phyloP scores from a whole-genome alignment of 2,797 vertebrate species.

The Hafferia zeledoni region DNA sequence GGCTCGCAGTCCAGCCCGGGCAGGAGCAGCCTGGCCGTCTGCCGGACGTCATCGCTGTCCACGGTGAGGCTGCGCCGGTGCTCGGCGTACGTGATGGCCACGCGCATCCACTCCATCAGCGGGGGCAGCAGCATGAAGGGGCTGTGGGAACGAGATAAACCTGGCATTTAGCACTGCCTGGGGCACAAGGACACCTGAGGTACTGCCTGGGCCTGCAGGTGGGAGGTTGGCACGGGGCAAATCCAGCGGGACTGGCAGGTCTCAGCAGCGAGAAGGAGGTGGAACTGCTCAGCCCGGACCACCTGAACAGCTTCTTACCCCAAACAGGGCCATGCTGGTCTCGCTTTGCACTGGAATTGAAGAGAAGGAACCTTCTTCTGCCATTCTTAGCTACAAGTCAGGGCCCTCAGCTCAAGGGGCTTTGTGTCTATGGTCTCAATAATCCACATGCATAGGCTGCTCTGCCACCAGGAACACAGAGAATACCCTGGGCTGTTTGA shows the following conservation, averaged over 20 bases:
- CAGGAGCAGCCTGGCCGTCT: conserved; percentile 91
- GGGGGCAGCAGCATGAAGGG: conserved; percentile 95
- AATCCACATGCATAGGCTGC: not conserved
- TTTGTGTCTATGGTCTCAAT: not conserved
- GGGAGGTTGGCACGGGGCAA: not conserved
- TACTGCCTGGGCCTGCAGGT: not conserved
- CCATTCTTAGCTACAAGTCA: not conserved
- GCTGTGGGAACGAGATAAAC: conserved; percentile 63
- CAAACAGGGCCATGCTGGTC: rapidly evolving
- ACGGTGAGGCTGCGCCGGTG: conserved; percentile 93
- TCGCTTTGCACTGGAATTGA: not conserved
- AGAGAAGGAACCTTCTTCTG: not conserved
- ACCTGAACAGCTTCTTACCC: not conserved
- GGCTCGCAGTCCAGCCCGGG: conserved; percentile 97
- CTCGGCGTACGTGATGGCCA: conserved; percentile 94
- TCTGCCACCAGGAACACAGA: rapidly evolving
- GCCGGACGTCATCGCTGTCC: conserved; percentile 94
- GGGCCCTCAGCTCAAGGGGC: no score
- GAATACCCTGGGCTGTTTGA: not conserved
- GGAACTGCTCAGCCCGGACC: not conserved
- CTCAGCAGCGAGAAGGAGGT: not conserved
- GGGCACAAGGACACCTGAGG: rapidly evolving
- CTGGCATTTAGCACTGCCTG: rapidly evolving
- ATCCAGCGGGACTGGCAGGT: not conserved
- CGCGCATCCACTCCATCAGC: conserved; percentile 98